phyloP scores from a whole-genome alignment of 2,888 invertebrate species.

The Polydrusus tereticollis region DNA sequence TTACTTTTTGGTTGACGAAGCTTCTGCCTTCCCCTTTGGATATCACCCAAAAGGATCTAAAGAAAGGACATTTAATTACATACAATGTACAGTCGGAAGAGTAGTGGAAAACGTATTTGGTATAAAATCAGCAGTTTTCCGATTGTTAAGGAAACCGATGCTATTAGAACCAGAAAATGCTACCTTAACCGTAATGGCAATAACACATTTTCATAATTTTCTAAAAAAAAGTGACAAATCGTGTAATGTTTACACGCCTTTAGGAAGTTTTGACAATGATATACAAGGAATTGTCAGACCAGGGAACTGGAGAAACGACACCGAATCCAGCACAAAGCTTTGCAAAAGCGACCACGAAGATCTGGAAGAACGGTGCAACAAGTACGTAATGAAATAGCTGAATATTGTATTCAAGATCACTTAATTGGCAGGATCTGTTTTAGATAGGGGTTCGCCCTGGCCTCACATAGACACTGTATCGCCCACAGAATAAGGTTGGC shows the following conservation, averaged over 20 bases:
- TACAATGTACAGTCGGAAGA: slow-evolving; percentile 28
- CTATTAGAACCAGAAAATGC: slow-evolving; percentile 43
- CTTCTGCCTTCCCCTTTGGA: slow-evolving; percentile 58
- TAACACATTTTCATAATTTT: slow-evolving; percentile 35
- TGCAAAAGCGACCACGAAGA: no score
- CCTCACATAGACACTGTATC: no score
- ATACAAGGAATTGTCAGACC: slow-evolving; percentile 7
- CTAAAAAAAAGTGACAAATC: slow-evolving; percentile 32
- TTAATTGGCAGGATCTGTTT: no score
- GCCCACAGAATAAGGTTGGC: no score
- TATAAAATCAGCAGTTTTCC: slow-evolving; percentile 40
- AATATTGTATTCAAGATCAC: no score
- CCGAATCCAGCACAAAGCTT: no score
- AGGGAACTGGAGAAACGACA: slow-evolving; percentile 31
- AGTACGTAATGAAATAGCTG: no score
- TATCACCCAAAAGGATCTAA: not conserved
- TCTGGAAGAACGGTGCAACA: no score
- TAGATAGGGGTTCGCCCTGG: no score
- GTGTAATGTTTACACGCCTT: slow-evolving; percentile 16
- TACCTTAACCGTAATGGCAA: slow-evolving; percentile 25
- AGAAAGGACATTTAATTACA: slow-evolving; percentile 44
- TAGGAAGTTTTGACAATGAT: slow-evolving; percentile 35
- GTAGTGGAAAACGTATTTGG: slow-evolving; percentile 47
- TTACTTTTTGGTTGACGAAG: no score
- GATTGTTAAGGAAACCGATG: slow-evolving; percentile 42